Evolutionary conservation across 1,140 invertebrate genomes (phyloP).

Genomic region (Papilio polyxenes): DNA sequence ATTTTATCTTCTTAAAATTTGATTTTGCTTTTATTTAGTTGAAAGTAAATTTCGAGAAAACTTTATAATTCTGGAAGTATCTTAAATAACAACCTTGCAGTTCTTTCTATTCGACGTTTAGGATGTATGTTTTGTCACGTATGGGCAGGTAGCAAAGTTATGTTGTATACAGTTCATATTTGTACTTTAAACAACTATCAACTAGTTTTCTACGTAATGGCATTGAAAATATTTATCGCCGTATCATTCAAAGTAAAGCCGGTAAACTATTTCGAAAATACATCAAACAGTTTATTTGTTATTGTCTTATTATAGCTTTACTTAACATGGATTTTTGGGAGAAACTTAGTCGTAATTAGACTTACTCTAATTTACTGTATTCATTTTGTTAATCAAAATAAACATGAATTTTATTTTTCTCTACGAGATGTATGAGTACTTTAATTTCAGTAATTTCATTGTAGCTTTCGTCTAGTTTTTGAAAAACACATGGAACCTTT

Average conservation of each 20-base stretch:
- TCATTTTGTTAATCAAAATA: background rate
- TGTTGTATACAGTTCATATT: background rate
- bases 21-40: background rate
- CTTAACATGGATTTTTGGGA: background rate
- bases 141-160: no score
- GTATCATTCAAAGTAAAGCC: slow-evolving; percentile 14
- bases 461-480: no score
- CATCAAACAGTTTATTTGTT: background rate
- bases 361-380: background rate
- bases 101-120: background rate
- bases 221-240: slow-evolving; percentile 24
- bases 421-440: background rate
- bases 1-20: background rate
- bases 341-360: background rate
- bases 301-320: no score
- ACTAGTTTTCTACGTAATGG: background rate
- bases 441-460: no score
- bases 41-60: background rate
- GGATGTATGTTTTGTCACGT: background rate
- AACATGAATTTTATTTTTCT: background rate
- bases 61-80: background rate
- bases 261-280: background rate
- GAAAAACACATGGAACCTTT: no score
- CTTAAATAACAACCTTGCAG: no score
- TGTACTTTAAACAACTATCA: slow-evolving; percentile 3